These are phyloP conservation scores for Sinelater perroti DNA, from an alignment of 2,888 invertebrate species.

Conservation along the genomic window DNA sequence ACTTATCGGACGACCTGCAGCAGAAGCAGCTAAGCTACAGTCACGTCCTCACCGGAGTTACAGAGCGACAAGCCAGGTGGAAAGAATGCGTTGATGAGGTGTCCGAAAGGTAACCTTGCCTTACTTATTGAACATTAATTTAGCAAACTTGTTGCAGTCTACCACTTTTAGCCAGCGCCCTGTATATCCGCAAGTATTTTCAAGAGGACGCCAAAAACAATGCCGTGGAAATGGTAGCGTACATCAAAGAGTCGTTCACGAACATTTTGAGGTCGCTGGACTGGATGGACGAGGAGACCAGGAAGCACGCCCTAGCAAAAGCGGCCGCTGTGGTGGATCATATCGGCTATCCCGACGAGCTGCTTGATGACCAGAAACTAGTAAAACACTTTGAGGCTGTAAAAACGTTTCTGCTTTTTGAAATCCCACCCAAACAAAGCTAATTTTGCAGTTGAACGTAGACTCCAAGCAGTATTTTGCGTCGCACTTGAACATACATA, in stretches of 20 bases:
- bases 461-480: slow-evolving; percentile 59
- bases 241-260: slow-evolving; percentile 39
- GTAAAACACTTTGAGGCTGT: slow-evolving; percentile 57
- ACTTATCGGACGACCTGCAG: slow-evolving; percentile 76
- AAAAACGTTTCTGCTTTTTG: background rate
- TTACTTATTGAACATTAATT: background rate
- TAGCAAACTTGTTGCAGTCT: too few relatives aligned
- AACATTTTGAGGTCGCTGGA: slow-evolving; percentile 39
- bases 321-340: slow-evolving; percentile 40
- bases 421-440: slow-evolving; percentile 35
- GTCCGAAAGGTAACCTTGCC: slow-evolving; percentile 13
- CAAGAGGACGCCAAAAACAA: slow-evolving; percentile 28
- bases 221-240: slow-evolving; percentile 41
- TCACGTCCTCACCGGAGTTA: slow-evolving; percentile 78
- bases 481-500: slow-evolving; percentile 62
- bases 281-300: slow-evolving; percentile 46
- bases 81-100: slow-evolving; percentile 84
- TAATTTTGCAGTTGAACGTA: slow-evolving; percentile 59
- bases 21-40: slow-evolving; percentile 78
- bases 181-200: slow-evolving; percentile 74
- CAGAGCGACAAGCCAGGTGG: slow-evolving; percentile 79
- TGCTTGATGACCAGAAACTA: slow-evolving; percentile 42
- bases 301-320: slow-evolving; percentile 41
- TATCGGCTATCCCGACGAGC: slow-evolving; percentile 48
- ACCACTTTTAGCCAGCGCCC: slow-evolving; percentile 71